phyloP scores from a whole-genome alignment of 2,888 invertebrate genomes.

The Drosophila tripunctata region DNA sequence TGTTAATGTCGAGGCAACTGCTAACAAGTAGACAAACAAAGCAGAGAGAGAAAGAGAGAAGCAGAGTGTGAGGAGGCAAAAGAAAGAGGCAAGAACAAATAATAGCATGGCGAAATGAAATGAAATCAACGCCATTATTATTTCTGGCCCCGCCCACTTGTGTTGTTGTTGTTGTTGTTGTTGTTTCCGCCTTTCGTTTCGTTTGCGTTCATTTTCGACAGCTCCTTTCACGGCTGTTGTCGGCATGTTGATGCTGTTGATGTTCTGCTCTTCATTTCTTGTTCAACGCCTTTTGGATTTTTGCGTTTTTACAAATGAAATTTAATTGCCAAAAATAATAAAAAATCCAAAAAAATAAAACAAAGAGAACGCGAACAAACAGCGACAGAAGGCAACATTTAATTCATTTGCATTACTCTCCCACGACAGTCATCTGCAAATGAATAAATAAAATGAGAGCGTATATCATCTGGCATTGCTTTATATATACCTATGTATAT shows the following conservation, averaged over 20 bases:
- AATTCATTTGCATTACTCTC: conserved; percentile 51
- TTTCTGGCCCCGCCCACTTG: conserved; percentile 38
- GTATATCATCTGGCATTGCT: conserved; percentile 36
- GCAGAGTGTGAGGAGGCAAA: background rate
- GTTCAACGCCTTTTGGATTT: conserved; percentile 36
- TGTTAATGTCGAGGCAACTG: conserved; percentile 64
- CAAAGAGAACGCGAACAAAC: background rate
- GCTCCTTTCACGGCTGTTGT: background rate
- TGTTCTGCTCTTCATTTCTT: conserved; percentile 24
- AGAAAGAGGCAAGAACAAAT: conserved; percentile 31
- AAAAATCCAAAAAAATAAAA: conserved; percentile 18
- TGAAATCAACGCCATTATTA: conserved; percentile 76
- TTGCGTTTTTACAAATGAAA: conserved; percentile 58
- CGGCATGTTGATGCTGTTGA: background rate
- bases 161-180: background rate
- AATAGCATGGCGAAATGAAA: conserved; percentile 56
- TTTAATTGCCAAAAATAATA: conserved; percentile 71
- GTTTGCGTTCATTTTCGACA: conserved; percentile 12
- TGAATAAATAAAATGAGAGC: conserved; percentile 45
- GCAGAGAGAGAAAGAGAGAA: background rate
- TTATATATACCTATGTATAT: conserved; percentile 43
- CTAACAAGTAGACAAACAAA: conserved; percentile 72
- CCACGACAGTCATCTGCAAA: conserved; percentile 44
- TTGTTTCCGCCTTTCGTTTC: conserved; percentile 4
- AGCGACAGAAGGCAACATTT: conserved; percentile 30